phyloP scores from a whole-genome alignment of 2,113 vertebrate species.

The Chaenogobius annularis region DNA sequence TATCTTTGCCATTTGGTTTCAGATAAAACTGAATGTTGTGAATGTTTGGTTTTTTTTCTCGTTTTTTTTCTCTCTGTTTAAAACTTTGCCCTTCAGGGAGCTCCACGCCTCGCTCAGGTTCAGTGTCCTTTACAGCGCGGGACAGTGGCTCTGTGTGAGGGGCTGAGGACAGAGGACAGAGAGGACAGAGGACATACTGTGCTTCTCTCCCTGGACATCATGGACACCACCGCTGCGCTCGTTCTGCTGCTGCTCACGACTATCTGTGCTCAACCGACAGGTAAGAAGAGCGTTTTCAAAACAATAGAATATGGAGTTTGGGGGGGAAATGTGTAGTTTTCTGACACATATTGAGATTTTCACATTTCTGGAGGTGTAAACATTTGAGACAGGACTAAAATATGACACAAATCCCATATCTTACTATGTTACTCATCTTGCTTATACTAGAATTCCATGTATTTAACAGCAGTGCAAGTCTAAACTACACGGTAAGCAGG shows the following conservation, averaged over 20 bases:
- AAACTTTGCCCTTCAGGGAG: conserved; percentile 10
- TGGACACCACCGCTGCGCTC: conserved; percentile 36
- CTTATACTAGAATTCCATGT: no score
- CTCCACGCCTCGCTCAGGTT: conserved; percentile 21
- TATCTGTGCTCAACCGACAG: conserved; percentile 29
- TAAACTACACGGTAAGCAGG: no score
- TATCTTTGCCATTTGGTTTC: neutral
- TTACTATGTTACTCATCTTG: no score
- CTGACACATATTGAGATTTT: no score
- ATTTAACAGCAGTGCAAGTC: no score
- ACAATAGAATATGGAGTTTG: no score
- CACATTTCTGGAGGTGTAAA: no score
- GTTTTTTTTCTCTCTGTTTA: neutral
- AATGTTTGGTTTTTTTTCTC: neutral
- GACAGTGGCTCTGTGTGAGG: conserved; percentile 25
- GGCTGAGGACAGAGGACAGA: conserved; percentile 4
- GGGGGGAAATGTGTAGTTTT: no score
- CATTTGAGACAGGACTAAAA: no score
- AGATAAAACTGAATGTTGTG: conserved; percentile 6
- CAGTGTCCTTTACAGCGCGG: conserved; percentile 12
- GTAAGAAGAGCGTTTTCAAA: conserved; percentile 22
- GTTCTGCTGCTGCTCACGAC: conserved; percentile 36
- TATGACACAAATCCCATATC: no score
- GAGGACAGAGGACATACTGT: conserved; percentile 20
- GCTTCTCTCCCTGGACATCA: conserved; percentile 39